Percentiles rank a stretch among this genome's conserved stretches.
phyloP scores from a whole-genome alignment of 2,113 vertebrate species.

The Pterocles gutturalis region DNA sequence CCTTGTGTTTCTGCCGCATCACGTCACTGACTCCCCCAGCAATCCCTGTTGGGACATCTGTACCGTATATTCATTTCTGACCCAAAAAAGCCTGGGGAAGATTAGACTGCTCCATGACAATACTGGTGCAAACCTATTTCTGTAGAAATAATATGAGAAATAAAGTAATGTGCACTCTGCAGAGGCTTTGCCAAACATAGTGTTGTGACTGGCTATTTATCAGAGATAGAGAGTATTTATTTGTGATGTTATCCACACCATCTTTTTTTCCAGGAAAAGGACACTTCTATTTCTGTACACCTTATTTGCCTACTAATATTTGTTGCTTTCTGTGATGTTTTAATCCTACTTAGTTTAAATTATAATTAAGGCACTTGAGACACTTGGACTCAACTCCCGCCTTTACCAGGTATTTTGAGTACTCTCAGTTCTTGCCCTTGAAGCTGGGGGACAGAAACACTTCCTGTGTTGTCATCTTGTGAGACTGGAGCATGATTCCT shows the following conservation, averaged over 20 bases:
- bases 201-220: neutral
- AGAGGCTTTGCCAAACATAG: neutral
- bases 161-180: neutral
- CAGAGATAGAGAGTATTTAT: neutral
- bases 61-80: neutral
- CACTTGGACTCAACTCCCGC: neutral
- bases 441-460: neutral
- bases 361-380: neutral
- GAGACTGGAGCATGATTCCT: neutral
- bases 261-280: neutral
- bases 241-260: neutral
- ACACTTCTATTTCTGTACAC: neutral
- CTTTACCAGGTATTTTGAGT: neutral
- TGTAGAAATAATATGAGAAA: neutral
- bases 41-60: neutral
- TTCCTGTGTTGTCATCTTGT: neutral
- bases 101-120: neutral
- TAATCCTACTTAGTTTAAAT: neutral
- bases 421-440: neutral
- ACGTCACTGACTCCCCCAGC: neutral
- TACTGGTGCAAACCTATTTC: neutral
- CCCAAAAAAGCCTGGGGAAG: neutral
- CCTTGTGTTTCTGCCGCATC: neutral
- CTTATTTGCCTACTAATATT: neutral
- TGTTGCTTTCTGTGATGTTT: neutral